Base-by-base conservation (phyloP, 1,140 invertebrate species). In the Drosophila dunni region DNA sequence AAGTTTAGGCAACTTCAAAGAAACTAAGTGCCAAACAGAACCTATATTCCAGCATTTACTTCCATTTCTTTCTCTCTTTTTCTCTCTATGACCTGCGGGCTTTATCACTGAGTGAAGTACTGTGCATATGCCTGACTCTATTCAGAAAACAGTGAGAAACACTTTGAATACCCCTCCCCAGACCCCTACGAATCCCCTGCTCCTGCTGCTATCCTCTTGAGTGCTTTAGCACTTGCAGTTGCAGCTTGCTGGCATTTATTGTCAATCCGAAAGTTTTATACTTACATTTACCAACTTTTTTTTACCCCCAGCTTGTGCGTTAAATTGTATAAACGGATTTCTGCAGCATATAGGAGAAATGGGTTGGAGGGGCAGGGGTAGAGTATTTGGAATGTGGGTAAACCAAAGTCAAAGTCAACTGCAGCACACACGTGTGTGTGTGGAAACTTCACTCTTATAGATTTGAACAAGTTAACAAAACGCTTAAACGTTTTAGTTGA, bases 221-320 rank as follows among this genome's bases (percentile, higher is more conserved):
- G 34, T 20, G 0, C 38, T n/a, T n/a, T 10, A 10, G n/a, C 8
- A 13, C 3, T 54, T 34, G 63, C 70, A 56, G 15, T 33, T 50
- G 33, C 51, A 24, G 46, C 58, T 45, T 79, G 64, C 81, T 83
- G 53, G 50, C 83, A 74, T 89, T 88, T 88, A 88, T 89, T 89
- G 83, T 88, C 80, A 88, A 88, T 89, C 73, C 74, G 45, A 88
- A 88, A 88, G 83, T 88, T 88, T 89, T 80, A 74, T 53, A 73
- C 64, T 67, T 89, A 73, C 76, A 79, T 83, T 82, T 89, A 68
- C 48, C 76, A 81, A 63, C 79, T 86, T 78, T 66, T 67, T 60
- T 44, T 20, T 29, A 29, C 24, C 24, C 13, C 44, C 10, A 76
- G 61, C 68, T 84, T 79, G 45, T 61, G 78, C 78, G 63, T 85